Base-by-base conservation (phyloP, 92 coral and sea anemone species). In the Phymanthus crucifer region DNA sequence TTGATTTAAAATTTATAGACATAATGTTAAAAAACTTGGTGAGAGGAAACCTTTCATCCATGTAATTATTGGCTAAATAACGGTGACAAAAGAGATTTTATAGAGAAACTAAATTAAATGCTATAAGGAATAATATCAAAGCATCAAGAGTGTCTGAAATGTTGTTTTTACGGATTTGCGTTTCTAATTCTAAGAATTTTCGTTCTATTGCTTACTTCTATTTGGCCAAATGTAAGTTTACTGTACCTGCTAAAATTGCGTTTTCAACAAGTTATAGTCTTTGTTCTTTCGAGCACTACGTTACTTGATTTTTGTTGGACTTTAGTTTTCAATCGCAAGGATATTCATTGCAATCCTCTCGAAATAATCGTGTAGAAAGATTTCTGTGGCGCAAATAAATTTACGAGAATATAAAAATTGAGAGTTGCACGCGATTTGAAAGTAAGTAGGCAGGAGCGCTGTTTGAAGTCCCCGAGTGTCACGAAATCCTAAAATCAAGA, bases 401-500 rank as follows among this genome's bases (percentile, higher is more conserved):
- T 69, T 34, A 47, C 35, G 73, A 27, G 29, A 69, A 32, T 47
- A 69, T 69, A 69, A 69, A 69, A 69, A 69, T 69, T 69, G 73
- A 69, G 34, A 38, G 73, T 14, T 69, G 73, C 45, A 23, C 45
- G 73, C 73, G 29, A 69, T 32, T 69, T 69, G 73, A 34, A 69
- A 43, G 48, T 43, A 43, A 43, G 48, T 43, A 43, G 16, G 48
- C 48, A 43, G 48, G 13, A 43, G 14, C 14, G 14, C 10, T 34
- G 35, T n/a, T 69, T 69, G 73, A 69, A 69, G 35, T 69, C 73
- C 73, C 73, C 73, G 27, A 12, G 34, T 69, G 73, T 69, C 73
- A 69, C 73, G 73, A 69, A 69, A 69, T 69, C 73, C 35, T 69
- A 69, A 69, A 17, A 32, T 69, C 27, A 12, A 69, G 2, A 9